Conservation (phyloP, 2,888 invertebrate species). For the Agrotis clavis region DNA sequence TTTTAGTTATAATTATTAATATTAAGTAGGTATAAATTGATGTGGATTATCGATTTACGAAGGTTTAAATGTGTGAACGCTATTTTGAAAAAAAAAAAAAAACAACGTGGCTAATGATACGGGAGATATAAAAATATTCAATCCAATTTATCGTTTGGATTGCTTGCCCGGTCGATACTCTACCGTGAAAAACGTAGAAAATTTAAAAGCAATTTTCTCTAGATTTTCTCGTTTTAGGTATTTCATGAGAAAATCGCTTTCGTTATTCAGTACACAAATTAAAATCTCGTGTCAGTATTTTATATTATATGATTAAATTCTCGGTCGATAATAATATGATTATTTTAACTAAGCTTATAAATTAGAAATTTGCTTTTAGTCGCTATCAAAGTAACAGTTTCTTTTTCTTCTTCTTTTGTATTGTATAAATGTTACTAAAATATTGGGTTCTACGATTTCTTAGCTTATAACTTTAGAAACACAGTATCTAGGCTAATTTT, state of each 20-base stretch:
- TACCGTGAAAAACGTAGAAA: neutral
- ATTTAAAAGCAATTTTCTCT: neutral
- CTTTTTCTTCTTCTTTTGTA: neutral
- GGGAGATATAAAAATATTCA: too few species aligned
- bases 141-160: too few species aligned
- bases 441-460: neutral
- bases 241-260: neutral
- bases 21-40: too few species aligned
- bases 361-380: neutral
- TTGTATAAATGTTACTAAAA: slow-evolving; percentile 9
- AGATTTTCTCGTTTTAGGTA: neutral
- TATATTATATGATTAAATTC: neutral
- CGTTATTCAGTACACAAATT: neutral
- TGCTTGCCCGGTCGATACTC: too few species aligned
- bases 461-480: slow-evolving; percentile 15
- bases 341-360: neutral
- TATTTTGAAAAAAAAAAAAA: too few species aligned
- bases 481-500: slow-evolving; percentile 40
- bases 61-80: too few species aligned
- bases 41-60: too few species aligned
- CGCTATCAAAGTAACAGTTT: neutral
- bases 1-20: slow-evolving; percentile 16
- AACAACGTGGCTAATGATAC: too few species aligned
- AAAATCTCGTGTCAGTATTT: neutral
- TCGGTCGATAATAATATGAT: neutral